Percentiles rank a stretch among this genome's conserved stretches.
Evolutionary conservation across 2,113 vertebrate genomes (phyloP).

Genomic region (Sakesphorus luctuosus): DNA sequence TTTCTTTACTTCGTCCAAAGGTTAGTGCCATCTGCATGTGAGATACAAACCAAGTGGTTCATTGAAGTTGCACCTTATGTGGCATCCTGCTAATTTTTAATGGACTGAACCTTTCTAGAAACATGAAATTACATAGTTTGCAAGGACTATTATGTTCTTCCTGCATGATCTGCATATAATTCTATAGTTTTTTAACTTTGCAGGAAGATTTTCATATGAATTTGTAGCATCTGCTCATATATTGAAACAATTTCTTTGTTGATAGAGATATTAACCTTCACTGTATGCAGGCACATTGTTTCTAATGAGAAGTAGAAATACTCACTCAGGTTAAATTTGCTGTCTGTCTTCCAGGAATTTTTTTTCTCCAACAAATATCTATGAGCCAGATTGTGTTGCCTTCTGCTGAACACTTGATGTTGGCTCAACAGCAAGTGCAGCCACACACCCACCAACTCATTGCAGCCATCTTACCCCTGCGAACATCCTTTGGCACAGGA

Average conservation of each 20-base stretch:
- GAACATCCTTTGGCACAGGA: neutral
- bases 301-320: neutral
- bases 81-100: neutral
- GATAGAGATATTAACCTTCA: neutral
- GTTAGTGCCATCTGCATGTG: neutral
- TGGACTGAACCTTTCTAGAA: neutral
- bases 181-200: neutral
- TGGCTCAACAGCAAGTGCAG: neutral
- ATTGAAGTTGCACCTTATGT: neutral
- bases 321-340: neutral
- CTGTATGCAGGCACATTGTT: neutral
- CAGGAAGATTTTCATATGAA: neutral
- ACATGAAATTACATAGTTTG: neutral
- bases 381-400: neutral
- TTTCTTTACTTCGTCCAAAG: neutral
- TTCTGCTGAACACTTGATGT: neutral
- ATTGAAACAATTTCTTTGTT: neutral
- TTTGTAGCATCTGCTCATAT: too few relatives aligned
- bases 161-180: neutral
- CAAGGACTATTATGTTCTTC: neutral
- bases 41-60: neutral
- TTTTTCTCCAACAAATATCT: neutral
- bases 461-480: neutral
- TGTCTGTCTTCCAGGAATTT: neutral
- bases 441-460: neutral